Evolutionary conservation across 2,113 vertebrate genomes (phyloP), one percentile per base, ranked within the genome.

Genomic region (Myocastor coypus): DNA sequence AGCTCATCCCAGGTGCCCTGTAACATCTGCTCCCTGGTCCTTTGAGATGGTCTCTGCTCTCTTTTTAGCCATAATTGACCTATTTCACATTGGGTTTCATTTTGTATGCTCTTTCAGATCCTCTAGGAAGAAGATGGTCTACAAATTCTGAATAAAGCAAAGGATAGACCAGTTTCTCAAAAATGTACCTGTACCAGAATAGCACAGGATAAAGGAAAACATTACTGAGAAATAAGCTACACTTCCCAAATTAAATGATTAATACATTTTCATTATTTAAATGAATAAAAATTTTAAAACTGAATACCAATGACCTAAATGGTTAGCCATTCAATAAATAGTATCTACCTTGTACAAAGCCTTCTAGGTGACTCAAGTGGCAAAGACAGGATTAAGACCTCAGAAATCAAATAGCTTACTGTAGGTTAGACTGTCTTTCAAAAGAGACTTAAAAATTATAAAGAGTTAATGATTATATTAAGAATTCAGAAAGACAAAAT

Each of bases 1-100:
- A 98, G 96, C 97, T 97, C 97, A 96, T 97, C 95, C 97, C 97
- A 97, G 97, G 96, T 96, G 97, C 94, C 97, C 85, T 59, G 69
- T 91, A 94, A 97, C 97, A 97, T 97, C 97, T 97, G 97, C 96
- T 97, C 93, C 82, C 95, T 94, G 66, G 37, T 94, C 69, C 91
- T 96, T 95, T 97, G 95, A 97, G 95, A 94, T 92, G 85, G 87
- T 80, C 95, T 97, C 96, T 98, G 92, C 96, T 97, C 93, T 96
- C 95, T 69, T 92, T 97, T 95, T 90, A 96, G 90, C 71, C 85
- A 40, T 91, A 85, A 96, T 92, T 92, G 87, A 95, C 92, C 97
- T 87, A 55, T 83, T 97, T 93, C 86, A 96, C 57, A 92, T 87
- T 83, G 91, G 66, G n/a, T 86, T 94, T 96, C 71, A 94, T 95